Conservation (phyloP, 1,140 invertebrate species). For the Rhyacophila brunnea region DNA sequence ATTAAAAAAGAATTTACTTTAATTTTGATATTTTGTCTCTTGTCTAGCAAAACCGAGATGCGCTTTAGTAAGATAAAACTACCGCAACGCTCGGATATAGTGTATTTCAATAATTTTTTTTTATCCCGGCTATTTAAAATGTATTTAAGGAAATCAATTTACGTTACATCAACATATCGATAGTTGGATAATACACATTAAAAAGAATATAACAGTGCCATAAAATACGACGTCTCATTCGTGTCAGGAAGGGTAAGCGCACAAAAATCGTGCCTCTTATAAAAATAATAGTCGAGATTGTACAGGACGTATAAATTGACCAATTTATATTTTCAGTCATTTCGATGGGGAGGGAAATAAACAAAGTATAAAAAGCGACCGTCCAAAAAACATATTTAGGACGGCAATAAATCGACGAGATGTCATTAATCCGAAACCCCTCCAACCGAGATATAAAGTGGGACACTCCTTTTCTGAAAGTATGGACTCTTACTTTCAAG, state of each 20-base stretch:
- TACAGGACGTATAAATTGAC: conserved; percentile 32
- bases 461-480: conserved; percentile 27
- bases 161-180: not conserved
- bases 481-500: conserved; percentile 8
- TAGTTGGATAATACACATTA: conserved; percentile 16
- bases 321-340: conserved; percentile 32
- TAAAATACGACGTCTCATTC: conserved; percentile 18
- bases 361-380: conserved; percentile 32
- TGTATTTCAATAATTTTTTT: too few species aligned
- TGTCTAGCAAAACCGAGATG: too few species aligned
- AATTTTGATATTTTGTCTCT: too few species aligned
- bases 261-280: conserved; percentile 29
- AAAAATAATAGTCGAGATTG: conserved; percentile 30
- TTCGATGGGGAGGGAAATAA: conserved; percentile 22
- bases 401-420: conserved; percentile 34
- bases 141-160: too few species aligned
- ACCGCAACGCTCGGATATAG: too few species aligned
- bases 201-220: conserved; percentile 15
- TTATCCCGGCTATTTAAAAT: too few species aligned
- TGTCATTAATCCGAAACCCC: conserved; percentile 35
- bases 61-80: too few species aligned
- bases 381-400: conserved; percentile 36
- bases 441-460: conserved; percentile 16
- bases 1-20: too few species aligned
- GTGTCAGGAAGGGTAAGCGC: conserved; percentile 4